Evolutionary conservation across 2,797 vertebrate species (phyloP).

Genomic region (Sebastes reedi): DNA sequence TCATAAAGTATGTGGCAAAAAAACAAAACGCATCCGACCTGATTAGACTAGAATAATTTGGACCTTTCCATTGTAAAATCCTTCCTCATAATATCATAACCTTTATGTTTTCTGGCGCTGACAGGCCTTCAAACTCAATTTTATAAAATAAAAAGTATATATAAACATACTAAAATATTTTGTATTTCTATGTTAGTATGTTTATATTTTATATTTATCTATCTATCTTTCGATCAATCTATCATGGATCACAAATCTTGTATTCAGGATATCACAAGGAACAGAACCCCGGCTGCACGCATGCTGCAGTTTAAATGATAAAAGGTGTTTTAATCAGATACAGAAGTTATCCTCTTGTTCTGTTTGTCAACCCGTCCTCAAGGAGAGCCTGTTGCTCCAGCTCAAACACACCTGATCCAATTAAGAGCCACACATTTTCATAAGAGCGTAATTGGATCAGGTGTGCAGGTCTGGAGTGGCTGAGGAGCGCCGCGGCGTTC

Average conservation of each 20-base stretch:
- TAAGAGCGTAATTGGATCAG: constrained; percentile 31
- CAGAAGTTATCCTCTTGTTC: neutral
- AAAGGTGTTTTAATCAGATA: neutral
- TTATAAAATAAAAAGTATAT: neutral
- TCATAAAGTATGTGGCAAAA: neutral
- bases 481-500: constrained; percentile 6
- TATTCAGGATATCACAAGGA: neutral
- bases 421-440: constrained; percentile 29
- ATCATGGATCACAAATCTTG: neutral
- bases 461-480: constrained; percentile 30
- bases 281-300: neutral
- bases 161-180: neutral
- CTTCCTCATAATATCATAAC: neutral
- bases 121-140: neutral
- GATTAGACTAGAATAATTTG: neutral
- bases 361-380: neutral
- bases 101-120: neutral
- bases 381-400: neutral
- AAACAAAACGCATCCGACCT: neutral
- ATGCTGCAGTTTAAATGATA: neutral
- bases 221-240: no score
- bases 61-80: neutral
- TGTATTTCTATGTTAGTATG: neutral
- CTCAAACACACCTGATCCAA: constrained; percentile 40
- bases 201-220: neutral